Base-by-base conservation (phyloP, 92 coral and sea anemone species). In the Parazoanthus swiftii region DNA sequence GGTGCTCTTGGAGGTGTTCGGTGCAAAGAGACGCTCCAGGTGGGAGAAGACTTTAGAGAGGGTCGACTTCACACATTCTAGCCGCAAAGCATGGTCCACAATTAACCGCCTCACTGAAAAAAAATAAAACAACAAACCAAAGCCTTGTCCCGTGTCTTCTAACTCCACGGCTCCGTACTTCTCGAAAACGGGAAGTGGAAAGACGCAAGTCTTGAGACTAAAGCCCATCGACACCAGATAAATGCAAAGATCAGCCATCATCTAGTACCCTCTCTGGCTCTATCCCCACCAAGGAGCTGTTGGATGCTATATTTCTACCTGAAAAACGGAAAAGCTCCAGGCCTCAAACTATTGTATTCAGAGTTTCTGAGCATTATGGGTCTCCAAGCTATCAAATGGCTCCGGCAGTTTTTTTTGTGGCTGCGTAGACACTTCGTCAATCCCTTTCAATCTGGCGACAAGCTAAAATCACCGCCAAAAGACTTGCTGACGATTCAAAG, bases 361-460 rank as follows among this genome's bases (percentile, higher is more conserved):
- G 25, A 74, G 25, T 74, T 74, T 39, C 79, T 74, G 39, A 33
- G 39, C 33, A 9, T 23, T 21, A 33, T 74, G 79, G 79, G 38
- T 33, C 38, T 74, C 79, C 44, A 39, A 33, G 37, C 38, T 8
- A 9, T 74, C 79, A 37, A 74, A 39, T 74, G 38, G 79, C 79
- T 74, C 79, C 79, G 79, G 38, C 79, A 7, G 44, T 74, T 74
- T 39, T 39, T 37, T 74, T 8, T 74, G 38, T 39, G 20, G 23
- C 79, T 74, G 79, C 33, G 4, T 74, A 20, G 79, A 74, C 39
- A 74, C 35, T 10, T 39, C 23, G 23, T 33, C 79, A 33, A 33
- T 74, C 33, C 79, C 79, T 74, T 74, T 38, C 79, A 13, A 39
- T 74, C 79, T 74, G 79, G 79, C 77, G 33, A 20, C 79, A 74